Evolutionary conservation across 2,888 invertebrate genomes (phyloP), one percentile per base, ranked within the genome.

Genomic region (Lordiphosa andalusiaca): DNA sequence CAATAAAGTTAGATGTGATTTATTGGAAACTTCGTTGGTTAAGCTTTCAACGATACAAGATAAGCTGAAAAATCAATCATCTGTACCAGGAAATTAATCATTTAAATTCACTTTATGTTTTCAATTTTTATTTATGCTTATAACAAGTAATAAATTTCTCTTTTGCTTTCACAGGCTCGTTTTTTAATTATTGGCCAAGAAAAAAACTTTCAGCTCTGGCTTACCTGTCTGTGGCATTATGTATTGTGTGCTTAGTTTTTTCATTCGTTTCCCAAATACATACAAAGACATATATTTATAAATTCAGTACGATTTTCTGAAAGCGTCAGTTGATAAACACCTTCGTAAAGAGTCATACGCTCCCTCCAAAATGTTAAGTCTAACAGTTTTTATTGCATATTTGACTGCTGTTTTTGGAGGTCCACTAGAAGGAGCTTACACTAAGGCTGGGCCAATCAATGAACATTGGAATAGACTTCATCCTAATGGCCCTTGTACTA

Each of bases 11-110:
- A 19, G 38, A 3, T 10, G 10, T 1, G 35, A 10, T n/a, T 23
- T 46, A 7, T 58, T 61, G 38, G 61, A 61, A 6, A 4, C 12
- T 6, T 53, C 61, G 3, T 39, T 61, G 35, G 19, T 37, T 0
- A 53, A 60, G 13, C 53, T 61, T 1, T 38, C 53, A 12, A 38
- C n/a, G 0, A 35, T 30, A 38, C 23, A 37, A 16, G 25, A 35
- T 25, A 4, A 23, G 16, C 16, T 35, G 1, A 48, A n/a, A 9
- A 2, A 3, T 10, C 9, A 25, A 25, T 7, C 25, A 3, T 3
- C 7, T 25, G 25, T 10, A 30, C 10, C 30, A 30, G 4, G 7
- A 30, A 7, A 7, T 2, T 9, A 6, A 30, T 9, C 9, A 44
- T 10, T 9, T n/a, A n/a, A n/a, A n/a, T n/a, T n/a, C n/a, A n/a